Evolutionary conservation across 1,140 invertebrate genomes (phyloP).

Genomic region (Leptinotarsa lineolata): DNA sequence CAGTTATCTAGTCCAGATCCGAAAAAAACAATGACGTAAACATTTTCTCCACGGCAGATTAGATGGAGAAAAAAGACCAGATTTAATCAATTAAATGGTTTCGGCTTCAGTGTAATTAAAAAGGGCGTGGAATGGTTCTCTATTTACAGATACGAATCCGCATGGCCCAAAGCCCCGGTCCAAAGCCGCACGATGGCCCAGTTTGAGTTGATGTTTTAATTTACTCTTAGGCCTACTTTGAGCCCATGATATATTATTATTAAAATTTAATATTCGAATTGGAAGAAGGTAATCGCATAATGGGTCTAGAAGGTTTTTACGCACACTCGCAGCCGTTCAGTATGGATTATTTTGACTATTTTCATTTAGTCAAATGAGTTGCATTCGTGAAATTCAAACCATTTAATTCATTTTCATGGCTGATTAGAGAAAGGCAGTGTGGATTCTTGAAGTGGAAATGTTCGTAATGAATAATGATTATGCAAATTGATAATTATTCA

Average conservation of each 20-base stretch:
- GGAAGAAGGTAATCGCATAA: not conserved
- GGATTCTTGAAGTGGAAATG: too few species aligned
- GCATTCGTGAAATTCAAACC: too few species aligned
- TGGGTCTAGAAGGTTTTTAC: not conserved
- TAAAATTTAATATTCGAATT: not conserved
- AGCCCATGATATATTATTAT: not conserved
- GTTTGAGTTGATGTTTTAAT: slow-evolving; percentile 22
- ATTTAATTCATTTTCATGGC: too few species aligned
- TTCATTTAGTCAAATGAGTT: too few species aligned
- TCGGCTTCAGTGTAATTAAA: slow-evolving; percentile 14
- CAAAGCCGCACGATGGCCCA: slow-evolving; percentile 6
- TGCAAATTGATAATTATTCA: too few species aligned
- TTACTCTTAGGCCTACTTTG: slow-evolving; percentile 8
- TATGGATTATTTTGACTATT: too few species aligned
- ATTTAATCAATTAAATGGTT: slow-evolving; percentile 26
- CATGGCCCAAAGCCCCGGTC: not conserved
- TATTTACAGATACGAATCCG: slow-evolving; percentile 9
- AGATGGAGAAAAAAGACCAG: slow-evolving; percentile 6
- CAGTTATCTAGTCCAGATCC: not conserved
- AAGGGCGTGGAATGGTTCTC: slow-evolving; percentile 14
- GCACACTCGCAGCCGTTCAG: not conserved
- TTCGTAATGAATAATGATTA: too few species aligned
- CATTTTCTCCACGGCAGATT: not conserved
- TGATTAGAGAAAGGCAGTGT: too few species aligned
- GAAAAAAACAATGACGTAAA: slow-evolving; percentile 7